A percentile compares a stretch with the other conserved stretches of the same genome.
Evolutionary conservation across 1,140 invertebrate species (phyloP).

Genomic region (Megalopta genalis): DNA sequence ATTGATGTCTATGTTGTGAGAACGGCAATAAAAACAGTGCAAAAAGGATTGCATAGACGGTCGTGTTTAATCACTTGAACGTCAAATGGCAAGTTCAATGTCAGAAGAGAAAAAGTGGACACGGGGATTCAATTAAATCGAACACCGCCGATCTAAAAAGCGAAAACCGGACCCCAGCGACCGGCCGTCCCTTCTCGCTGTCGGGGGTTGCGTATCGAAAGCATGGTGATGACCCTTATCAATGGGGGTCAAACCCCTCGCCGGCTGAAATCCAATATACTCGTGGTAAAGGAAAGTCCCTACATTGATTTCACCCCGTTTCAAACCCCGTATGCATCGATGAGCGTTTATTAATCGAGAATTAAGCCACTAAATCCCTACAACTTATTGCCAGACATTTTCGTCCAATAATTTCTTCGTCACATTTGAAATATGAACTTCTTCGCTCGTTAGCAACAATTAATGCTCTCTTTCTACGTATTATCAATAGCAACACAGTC

Average conservation of each 20-base stretch:
- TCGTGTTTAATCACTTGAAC: not conserved
- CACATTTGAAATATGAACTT: not conserved
- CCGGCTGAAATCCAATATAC: conserved; percentile 74
- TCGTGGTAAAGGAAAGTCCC: conserved; percentile 65
- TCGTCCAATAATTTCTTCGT: not conserved
- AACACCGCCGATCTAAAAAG: conserved; percentile 56
- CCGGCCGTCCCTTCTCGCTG: conserved; percentile 46
- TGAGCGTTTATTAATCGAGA: conserved; percentile 68
- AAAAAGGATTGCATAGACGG: too few species aligned
- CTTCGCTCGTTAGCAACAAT: too few species aligned
- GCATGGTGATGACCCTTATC: conserved; percentile 75
- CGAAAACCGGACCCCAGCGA: conserved; percentile 48
- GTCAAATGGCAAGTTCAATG: not conserved
- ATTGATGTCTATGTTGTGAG: too few species aligned
- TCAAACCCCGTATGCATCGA: conserved; percentile 59
- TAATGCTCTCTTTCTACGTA: too few species aligned
- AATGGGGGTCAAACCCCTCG: conserved; percentile 68
- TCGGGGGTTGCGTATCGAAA: conserved; percentile 58
- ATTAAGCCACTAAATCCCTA: conserved; percentile 61
- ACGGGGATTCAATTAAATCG: conserved; percentile 67
- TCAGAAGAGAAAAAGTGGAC: conserved; percentile 34
- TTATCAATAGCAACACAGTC: too few species aligned
- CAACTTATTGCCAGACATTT: conserved; percentile 6
- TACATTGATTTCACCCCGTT: conserved; percentile 52
- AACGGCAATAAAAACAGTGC: too few species aligned